Evolutionary conservation across 2,797 vertebrate genomes (phyloP).

Genomic region (Miichthys miiuy): DNA sequence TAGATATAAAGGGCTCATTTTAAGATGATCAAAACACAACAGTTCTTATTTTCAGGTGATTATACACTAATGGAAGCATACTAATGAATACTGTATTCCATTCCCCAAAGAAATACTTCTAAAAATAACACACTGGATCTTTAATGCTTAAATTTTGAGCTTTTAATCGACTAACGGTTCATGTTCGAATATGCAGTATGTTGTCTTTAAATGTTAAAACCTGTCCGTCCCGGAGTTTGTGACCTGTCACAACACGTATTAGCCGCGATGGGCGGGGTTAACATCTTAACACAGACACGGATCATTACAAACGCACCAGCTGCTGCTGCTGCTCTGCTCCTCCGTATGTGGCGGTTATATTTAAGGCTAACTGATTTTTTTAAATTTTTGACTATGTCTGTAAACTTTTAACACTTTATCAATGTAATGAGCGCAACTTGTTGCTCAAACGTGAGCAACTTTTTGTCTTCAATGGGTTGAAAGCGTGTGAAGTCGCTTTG

Average conservation of each 20-base stretch:
- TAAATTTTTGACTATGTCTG: neutral
- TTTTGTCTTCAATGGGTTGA: slow-evolving; percentile 31
- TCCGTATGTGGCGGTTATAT: neutral
- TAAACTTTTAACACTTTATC: neutral
- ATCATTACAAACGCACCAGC: slow-evolving; percentile 10
- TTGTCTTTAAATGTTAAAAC: neutral
- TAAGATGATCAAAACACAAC: no score
- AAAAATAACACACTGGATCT: no score
- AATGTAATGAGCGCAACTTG: no score
- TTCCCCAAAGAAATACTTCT: no score
- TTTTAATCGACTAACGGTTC: neutral
- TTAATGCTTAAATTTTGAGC: neutral
- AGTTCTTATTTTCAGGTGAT: no score
- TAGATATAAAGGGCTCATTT: no score
- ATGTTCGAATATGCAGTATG: neutral
- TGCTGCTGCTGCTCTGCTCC: neutral
- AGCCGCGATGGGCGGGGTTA: slow-evolving; percentile 61
- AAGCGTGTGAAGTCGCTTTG: neutral
- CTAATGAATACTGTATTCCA: no score
- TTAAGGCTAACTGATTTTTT: no score
- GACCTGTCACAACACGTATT: neutral
- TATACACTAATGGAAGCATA: no score
- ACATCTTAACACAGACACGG: neutral
- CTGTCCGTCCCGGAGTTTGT: neutral
- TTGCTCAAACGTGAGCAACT: neutral